Conservation (phyloP, 2,888 invertebrate genomes). For the Pycnomerus fuliginosus region DNA sequence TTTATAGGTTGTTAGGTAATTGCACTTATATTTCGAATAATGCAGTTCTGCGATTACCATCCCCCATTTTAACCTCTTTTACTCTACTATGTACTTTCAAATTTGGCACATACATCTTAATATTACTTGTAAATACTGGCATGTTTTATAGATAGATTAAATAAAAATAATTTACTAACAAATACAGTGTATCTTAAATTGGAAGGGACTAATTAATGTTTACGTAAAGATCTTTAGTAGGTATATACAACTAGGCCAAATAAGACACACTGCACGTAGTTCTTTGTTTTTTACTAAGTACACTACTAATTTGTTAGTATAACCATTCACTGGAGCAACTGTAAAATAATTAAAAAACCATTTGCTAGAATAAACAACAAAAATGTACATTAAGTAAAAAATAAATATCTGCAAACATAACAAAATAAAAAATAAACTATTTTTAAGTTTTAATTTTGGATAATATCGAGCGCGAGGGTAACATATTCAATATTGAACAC, state of each 20-base stretch:
- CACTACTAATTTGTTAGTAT: too few relatives aligned
- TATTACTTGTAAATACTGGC: conserved; percentile 26
- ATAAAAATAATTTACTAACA: conserved; percentile 5
- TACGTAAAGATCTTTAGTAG: too few relatives aligned
- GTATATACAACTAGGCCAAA: too few relatives aligned
- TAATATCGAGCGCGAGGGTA: conserved; percentile 20
- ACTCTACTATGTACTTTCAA: conserved; percentile 21
- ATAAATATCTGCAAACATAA: conserved; percentile 23
- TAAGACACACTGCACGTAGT: too few relatives aligned
- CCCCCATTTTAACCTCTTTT: conserved; percentile 22
- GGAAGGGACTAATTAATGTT: too few relatives aligned
- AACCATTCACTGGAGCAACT: conserved; percentile 8
- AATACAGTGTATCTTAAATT: conserved; percentile 5
- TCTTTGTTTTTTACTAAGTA: conserved; percentile 6
- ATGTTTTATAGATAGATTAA: conserved; percentile 9
- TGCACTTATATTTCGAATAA: conserved; percentile 40
- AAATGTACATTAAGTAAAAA: conserved; percentile 20
- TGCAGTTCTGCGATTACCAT: conserved; percentile 29
- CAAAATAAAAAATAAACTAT: conserved; percentile 11
- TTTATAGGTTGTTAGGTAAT: conserved; percentile 35
- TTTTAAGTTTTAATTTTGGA: conserved; percentile 18
- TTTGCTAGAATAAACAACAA: conserved; percentile 12
- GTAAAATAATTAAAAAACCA: too few relatives aligned
- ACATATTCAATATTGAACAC: conserved; percentile 25
- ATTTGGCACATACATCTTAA: conserved; percentile 42